Evolutionary conservation across 2,888 invertebrate species (phyloP), one percentile per base, ranked within the genome.

Genomic region (Sarcophaga subvicina): DNA sequence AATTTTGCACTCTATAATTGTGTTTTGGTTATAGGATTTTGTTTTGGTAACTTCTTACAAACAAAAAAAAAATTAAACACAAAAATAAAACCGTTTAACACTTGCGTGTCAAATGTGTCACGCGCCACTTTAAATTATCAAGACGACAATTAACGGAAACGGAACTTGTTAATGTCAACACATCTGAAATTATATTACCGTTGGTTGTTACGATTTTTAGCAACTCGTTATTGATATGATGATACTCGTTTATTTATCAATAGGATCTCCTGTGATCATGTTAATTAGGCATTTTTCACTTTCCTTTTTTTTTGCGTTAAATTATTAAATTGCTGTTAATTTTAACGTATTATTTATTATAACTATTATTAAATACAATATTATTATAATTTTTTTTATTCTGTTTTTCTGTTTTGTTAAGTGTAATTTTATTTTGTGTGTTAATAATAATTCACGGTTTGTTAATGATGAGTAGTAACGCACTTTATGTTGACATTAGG

Each of bases 31-130:
- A 25, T 79, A 72, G 77, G 12, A 71, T 69, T 54, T 71, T 54
- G 54, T 64, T 73, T 76, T 79, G 60, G 60, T 59, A 76, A 76
- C 85, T 82, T 77, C 79, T 86, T 80, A 78, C 80, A 75, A 73
- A 67, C 77, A 87, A 70, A 49, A 49, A 49, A 87, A 67, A 54
- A 86, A 70, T 86, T 80, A 78, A 80, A 75, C 70, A 71, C 73
- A 87, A 70, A 54, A 54, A 54, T 14, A 54, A 54, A 54, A 86
- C 66, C 83, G 87, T 87, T 89, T 89, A 89, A 88, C 89, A 89
- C 89, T 83, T 88, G 89, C 87, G 83, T 89, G 89, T 88, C 87
- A 89, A 89, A 89, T 83, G 78, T 88, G 88, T 88, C 89, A 89
- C 87, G 79, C 87, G 88, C 86, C 87, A 87, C 88, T 83, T 45